Evolutionary conservation across 2,797 vertebrate genomes (phyloP).

Genomic region (Paedocypris micromegethes): DNA sequence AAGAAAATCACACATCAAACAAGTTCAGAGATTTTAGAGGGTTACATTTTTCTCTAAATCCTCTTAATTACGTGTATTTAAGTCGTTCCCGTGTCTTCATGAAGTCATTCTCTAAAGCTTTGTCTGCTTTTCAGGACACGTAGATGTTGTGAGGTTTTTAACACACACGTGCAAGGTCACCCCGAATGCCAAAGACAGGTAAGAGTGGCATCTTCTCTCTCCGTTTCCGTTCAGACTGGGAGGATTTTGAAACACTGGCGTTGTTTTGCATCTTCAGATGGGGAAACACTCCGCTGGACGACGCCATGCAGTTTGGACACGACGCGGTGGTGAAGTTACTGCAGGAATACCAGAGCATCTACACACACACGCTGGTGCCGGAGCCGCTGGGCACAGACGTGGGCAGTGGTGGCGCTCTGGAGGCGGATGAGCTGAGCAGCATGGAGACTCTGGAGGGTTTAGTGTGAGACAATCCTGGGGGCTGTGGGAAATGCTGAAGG

Average conservation of each 20-base stretch:
- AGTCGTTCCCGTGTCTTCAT: too few relatives aligned
- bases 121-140: conserved; percentile 65
- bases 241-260: neutral
- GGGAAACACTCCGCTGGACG: conserved; percentile 81
- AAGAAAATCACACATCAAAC: too few relatives aligned
- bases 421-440: conserved; percentile 60
- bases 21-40: too few relatives aligned
- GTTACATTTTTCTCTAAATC: neutral
- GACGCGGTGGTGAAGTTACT: conserved; percentile 69
- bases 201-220: conserved; percentile 9
- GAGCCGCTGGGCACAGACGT: conserved; percentile 41
- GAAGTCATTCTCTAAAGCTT: too few relatives aligned
- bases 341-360: conserved; percentile 72
- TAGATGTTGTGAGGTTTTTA: conserved; percentile 76
- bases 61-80: neutral
- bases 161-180: conserved; percentile 82
- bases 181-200: conserved; percentile 81
- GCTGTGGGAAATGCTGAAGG: conserved; percentile 1
- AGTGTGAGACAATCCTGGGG: conserved; percentile 45
- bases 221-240: neutral
- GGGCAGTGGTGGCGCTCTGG: conserved; percentile 22
- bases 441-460: conserved; percentile 59
- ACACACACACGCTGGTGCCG: conserved; percentile 47
- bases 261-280: conserved; percentile 65
- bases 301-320: conserved; percentile 78